Percentiles rank a stretch among this genome's conserved stretches.
Conservation (phyloP, 2,888 invertebrate genomes). For the Tiliacea citrago region DNA sequence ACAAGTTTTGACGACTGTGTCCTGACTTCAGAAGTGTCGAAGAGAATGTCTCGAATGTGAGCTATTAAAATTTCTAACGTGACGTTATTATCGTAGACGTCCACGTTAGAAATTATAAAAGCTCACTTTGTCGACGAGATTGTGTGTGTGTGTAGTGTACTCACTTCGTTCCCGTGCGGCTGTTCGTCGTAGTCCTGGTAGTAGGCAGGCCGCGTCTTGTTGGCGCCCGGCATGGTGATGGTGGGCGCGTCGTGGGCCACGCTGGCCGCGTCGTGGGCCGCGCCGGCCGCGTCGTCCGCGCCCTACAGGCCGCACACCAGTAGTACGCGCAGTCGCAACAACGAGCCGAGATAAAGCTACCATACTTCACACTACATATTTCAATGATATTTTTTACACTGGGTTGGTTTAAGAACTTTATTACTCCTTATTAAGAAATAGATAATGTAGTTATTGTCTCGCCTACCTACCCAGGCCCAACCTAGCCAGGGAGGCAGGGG, state of each 20-base stretch:
- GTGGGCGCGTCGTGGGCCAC: constrained; percentile 66
- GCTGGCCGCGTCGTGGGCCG: constrained; percentile 4
- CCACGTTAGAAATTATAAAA: background rate
- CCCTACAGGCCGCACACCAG: constrained; percentile 23
- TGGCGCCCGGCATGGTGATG: constrained; percentile 84
- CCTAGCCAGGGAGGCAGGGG: background rate
- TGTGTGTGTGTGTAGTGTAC: constrained; percentile 30
- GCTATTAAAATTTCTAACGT: background rate
- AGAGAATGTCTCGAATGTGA: background rate
- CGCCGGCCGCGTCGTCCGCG: background rate
- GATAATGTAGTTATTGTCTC: background rate
- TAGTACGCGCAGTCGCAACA: constrained; percentile 17
- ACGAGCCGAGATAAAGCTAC: constrained; percentile 6
- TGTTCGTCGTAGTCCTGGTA: constrained; percentile 74
- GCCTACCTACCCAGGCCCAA: too few species aligned
- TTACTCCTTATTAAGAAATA: background rate
- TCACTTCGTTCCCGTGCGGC: constrained; percentile 72
- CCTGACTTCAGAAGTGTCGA: background rate
- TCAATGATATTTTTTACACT: background rate
- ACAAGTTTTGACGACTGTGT: background rate
- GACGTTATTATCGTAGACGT: background rate
- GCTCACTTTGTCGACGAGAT: background rate
- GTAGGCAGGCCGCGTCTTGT: constrained; percentile 63
- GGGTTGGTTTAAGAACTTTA: background rate
- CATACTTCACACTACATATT: background rate